Percentiles rank a stretch among this genome's conserved stretches.
These are phyloP conservation scores for Euleptes europaea DNA, from an alignment of 2,113 vertebrate species.

Conservation along the genomic window DNA sequence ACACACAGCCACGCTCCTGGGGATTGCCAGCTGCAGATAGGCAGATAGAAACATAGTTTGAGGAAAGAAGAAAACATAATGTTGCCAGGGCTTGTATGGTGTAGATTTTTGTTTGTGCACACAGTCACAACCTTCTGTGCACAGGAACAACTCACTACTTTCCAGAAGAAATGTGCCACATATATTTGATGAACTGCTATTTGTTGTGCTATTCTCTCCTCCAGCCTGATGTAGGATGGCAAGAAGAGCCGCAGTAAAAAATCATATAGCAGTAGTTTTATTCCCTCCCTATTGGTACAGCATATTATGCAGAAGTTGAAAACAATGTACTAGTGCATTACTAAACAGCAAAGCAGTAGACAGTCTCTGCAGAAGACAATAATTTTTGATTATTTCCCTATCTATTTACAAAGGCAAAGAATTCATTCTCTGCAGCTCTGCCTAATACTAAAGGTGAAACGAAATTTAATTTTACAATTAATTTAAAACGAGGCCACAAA, in stretches of 20 bases:
- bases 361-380: conserved; percentile 9
- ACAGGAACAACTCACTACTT: neutral
- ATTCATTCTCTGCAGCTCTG: conserved; percentile 35
- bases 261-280: conserved; percentile 30
- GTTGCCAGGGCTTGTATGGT: too few relatives aligned
- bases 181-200: neutral
- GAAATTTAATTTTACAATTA: conserved; percentile 55
- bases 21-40: too few relatives aligned
- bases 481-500: conserved; percentile 33
- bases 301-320: conserved; percentile 32
- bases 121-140: neutral
- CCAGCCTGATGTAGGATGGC: conserved; percentile 20
- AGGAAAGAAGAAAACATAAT: neutral
- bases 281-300: conserved; percentile 18
- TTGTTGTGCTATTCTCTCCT: conserved; percentile 25
- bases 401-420: conserved; percentile 38
- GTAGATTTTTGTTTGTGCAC: neutral
- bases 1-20: too few relatives aligned
- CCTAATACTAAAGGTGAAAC: conserved; percentile 58
- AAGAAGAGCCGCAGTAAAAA: conserved; percentile 30
- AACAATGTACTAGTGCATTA: conserved; percentile 30
- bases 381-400: conserved; percentile 48
- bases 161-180: conserved; percentile 16
- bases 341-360: conserved; percentile 49
- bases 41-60: too few relatives aligned